Evolutionary conservation across 2,113 vertebrate species (phyloP).

Genomic region (Labeo rohita): DNA sequence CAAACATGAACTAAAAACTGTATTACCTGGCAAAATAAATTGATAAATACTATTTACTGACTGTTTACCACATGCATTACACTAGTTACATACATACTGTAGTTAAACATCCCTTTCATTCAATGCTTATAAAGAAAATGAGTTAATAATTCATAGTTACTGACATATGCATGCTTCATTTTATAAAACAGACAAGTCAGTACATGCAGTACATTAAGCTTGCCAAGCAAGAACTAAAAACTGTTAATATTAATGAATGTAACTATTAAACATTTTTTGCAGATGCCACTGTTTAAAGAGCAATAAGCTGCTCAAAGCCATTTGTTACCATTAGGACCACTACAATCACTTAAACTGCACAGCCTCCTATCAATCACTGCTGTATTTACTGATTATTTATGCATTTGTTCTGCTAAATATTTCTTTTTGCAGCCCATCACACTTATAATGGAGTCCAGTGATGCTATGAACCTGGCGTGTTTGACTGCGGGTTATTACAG

Average conservation of each 20-base stretch:
- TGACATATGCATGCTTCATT: neutral
- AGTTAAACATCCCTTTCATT: neutral
- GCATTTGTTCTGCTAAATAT: neutral
- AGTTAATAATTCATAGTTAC: neutral
- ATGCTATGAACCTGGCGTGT: conserved; percentile 98
- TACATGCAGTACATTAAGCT: neutral
- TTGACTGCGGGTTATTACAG: conserved; percentile 97
- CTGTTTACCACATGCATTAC: neutral
- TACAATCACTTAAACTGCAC: neutral
- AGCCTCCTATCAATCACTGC: neutral
- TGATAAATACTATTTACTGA: neutral
- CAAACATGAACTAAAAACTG: neutral
- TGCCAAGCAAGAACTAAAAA: neutral
- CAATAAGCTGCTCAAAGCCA: neutral
- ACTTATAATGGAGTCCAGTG: conserved; percentile 94
- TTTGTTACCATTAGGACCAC: neutral
- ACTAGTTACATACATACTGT: no score
- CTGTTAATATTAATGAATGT: neutral
- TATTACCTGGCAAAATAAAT: neutral
- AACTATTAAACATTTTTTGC: neutral
- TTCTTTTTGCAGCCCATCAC: conserved; percentile 87
- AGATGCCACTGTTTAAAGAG: neutral
- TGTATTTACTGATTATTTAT: neutral
- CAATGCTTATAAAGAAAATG: neutral
- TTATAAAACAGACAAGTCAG: neutral